These are phyloP conservation scores for Gadus macrocephalus DNA, from an alignment of 2,113 vertebrate species.

Conservation along the genomic window DNA sequence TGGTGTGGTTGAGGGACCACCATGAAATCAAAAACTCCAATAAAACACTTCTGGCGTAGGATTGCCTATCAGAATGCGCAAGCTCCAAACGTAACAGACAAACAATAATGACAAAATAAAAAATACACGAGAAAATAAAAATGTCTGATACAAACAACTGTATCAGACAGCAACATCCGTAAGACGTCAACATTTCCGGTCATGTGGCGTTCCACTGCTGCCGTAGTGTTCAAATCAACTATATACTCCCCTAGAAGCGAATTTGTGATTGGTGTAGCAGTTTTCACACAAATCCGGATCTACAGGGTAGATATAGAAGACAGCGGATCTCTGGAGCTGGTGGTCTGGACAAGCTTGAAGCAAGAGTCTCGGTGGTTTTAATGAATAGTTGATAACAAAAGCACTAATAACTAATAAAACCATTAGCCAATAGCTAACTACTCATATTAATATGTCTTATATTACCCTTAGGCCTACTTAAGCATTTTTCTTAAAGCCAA, in stretches of 20 bases:
- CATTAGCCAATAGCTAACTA: not conserved
- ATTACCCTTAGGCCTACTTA: not conserved
- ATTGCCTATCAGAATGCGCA: too few species aligned
- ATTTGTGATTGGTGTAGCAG: conserved; percentile 92
- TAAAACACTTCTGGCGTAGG: too few species aligned
- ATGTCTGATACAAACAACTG: too few species aligned
- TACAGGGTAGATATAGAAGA: conserved; percentile 99
- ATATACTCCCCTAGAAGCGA: conserved; percentile 99
- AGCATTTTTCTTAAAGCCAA: not conserved
- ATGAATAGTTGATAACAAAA: too few species aligned
- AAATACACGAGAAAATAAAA: too few species aligned
- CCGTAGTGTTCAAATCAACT: conserved; percentile 97
- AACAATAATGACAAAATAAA: too few species aligned
- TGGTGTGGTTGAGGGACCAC: too few species aligned
- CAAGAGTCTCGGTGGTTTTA: not conserved
- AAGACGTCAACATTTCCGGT: not conserved
- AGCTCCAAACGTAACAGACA: too few species aligned
- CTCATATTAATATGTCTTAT: not conserved
- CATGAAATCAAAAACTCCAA: too few species aligned
- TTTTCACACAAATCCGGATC: conserved; percentile 99
- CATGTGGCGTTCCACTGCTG: conserved; percentile 55
- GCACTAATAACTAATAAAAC: too few species aligned
- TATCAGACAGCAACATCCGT: not conserved
- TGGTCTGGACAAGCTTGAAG: not conserved
- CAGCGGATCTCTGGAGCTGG: conserved; percentile 62